Evolutionary conservation across 2,113 vertebrate species (phyloP), one percentile per base, ranked within the genome.

Genomic region (Dromas ardeola): DNA sequence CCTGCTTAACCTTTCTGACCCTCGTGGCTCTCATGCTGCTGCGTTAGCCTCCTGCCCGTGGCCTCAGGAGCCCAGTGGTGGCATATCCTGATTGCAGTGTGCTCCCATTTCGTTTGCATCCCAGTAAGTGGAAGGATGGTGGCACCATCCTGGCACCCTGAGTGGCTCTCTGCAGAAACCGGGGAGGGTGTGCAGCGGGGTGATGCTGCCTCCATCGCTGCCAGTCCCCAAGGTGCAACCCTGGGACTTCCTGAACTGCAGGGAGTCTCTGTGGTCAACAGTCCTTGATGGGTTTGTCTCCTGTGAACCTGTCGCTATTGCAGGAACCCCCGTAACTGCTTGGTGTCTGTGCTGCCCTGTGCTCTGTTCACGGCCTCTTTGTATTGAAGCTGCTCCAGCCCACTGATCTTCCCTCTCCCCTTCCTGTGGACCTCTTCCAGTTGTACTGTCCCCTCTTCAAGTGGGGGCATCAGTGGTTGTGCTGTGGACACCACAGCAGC

Each of bases 21-120:
- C 34, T 10, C 4, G 0, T n/a, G 61, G 19, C 11, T 70, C 63
- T 79, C 43, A 16, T 1, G 2, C 13, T 1, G 0, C 66, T 53
- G 32, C 9, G 4, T 76, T 67, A 34, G 16, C 53, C 32, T 56
- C 30, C 43, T 76, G n/a, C 38, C 53, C 0, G 0, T 15, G 42
- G 58, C 71, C 42, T 59, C 14, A 2, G 78, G 26, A 71, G 42
- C 45, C 40, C 27, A 18, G 2, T 20, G 34, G 29, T 26, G n/a
- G 43, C 47, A 13, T 29, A 9, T 6, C 40, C 47, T 88, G 29
- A 5, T 26, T 73, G 45, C 0, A 0, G 3, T 20, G 20, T 43
- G 53, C 58, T 72, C 52, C 43, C 18, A 11, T 74, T 90, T 50
- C 1, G 1, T 62, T 82, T 53, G 38, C 5, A 2, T 67, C 42